Evolutionary conservation across 2,888 invertebrate genomes (phyloP).

Genomic region (Temnothorax rugatulus): DNA sequence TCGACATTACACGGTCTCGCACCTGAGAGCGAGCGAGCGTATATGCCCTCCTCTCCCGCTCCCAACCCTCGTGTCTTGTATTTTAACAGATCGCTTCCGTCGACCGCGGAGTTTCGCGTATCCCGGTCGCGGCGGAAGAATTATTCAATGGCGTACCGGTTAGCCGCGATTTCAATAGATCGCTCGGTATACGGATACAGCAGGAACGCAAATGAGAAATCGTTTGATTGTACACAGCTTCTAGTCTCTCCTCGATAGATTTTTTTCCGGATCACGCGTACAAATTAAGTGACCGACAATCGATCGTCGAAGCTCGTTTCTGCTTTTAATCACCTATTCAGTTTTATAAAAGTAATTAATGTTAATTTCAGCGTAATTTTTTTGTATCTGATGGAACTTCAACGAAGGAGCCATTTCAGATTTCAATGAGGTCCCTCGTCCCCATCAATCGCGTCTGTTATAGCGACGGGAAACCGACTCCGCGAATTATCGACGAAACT

Average conservation of each 20-base stretch:
- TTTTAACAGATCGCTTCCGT: constrained; percentile 81
- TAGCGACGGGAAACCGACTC: not conserved
- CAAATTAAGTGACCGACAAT: not conserved
- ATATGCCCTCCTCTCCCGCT: constrained; percentile 20
- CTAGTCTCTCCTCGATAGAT: not conserved
- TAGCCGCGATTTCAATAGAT: constrained; percentile 67
- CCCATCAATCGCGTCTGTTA: not conserved
- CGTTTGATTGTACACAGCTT: constrained; percentile 1
- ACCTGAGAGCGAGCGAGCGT: constrained; percentile 70
- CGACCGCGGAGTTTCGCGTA: constrained; percentile 62
- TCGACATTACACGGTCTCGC: constrained; percentile 67
- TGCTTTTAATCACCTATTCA: not conserved
- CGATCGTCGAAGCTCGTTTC: no score
- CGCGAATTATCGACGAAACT: not conserved
- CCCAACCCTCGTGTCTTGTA: constrained; percentile 69
- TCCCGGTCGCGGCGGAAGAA: constrained; percentile 72
- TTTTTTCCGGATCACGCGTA: not conserved
- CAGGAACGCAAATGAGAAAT: constrained; percentile 37
- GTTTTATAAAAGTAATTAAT: not conserved
- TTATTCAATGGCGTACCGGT: constrained; percentile 76
- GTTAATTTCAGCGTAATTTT: not conserved
- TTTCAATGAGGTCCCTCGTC: not conserved
- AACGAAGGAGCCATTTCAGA: not conserved
- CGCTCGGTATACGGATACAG: constrained; percentile 48
- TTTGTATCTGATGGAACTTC: not conserved